Evolutionary conservation across 2,113 vertebrate species (phyloP).

Genomic region (Myrmecobius fasciatus): DNA sequence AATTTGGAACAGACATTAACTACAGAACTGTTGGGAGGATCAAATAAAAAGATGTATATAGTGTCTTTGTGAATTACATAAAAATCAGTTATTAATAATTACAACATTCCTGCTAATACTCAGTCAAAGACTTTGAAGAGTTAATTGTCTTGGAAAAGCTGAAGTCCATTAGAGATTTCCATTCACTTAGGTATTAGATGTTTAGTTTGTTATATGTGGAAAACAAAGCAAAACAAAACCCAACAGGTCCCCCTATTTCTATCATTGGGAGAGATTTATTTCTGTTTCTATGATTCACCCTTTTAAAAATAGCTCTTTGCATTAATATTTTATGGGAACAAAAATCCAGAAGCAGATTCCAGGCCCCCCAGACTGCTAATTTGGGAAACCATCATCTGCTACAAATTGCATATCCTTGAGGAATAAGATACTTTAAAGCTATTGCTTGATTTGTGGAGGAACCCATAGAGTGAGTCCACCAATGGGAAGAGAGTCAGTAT

Average conservation of each 20-base stretch:
- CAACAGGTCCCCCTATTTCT: neutral
- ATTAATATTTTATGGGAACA: neutral
- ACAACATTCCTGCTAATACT: neutral
- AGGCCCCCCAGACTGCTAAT: neutral
- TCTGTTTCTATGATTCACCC: neutral
- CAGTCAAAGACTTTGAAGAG: neutral
- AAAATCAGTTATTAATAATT: neutral
- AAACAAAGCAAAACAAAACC: neutral
- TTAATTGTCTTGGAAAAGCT: rapidly evolving
- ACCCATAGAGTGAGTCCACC: neutral
- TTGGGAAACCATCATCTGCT: neutral
- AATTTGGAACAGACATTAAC: conserved; percentile 10
- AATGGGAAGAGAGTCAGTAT: neutral
- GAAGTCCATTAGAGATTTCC: rapidly evolving
- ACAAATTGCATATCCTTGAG: neutral
- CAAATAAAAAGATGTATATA: neutral
- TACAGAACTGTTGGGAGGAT: conserved; percentile 5
- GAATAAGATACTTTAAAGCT: neutral
- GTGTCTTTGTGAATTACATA: conserved; percentile 9
- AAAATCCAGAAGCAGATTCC: neutral
- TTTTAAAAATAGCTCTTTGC: neutral
- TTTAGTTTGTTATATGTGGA: neutral
- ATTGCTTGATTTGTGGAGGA: neutral
- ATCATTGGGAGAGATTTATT: neutral
- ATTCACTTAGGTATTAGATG: neutral